phyloP scores from a whole-genome alignment of 2,113 vertebrate genomes.

The human region GRCh38 chr3:70739001-70739500 shows the following conservation, averaged over 20 bases:
- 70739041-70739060: not conserved
- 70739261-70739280: not conserved
- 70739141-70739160: not conserved
- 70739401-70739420: not conserved
- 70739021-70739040: not conserved
- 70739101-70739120: not conserved
- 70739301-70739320: not conserved
- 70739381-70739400: not conserved
- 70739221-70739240: not conserved
- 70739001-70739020: not conserved
- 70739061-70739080: not conserved
- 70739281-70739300: not conserved
- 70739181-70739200: not conserved
- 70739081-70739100: not conserved
- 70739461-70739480: not conserved
- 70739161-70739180: not conserved
- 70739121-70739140: not conserved
- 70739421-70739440: not conserved
- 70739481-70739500: not conserved
- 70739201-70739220: accelerated
- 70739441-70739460: not conserved
- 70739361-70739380: not conserved
- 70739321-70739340: not conserved
- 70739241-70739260: not conserved
- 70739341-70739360: not conserved